Evolutionary conservation across 1,140 invertebrate species (phyloP).

Genomic region (Teleogryllus occipitalis): DNA sequence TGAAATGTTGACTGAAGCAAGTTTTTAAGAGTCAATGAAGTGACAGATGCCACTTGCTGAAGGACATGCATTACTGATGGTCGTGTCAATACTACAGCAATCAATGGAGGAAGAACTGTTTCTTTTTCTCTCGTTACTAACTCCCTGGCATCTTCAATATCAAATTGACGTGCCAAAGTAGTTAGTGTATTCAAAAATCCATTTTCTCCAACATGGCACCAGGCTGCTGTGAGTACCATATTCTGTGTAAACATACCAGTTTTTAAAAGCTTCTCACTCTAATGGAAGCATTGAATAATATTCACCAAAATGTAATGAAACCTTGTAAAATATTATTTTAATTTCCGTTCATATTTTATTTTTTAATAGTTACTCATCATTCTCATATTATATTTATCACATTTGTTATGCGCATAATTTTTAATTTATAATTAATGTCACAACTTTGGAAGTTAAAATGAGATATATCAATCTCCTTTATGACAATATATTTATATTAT

Average conservation of each 20-base stretch:
- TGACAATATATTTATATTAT: no score
- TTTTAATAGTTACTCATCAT: no score
- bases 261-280: neutral
- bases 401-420: no score
- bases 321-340: neutral
- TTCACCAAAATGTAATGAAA: neutral
- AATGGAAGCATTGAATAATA: neutral
- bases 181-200: neutral
- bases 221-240: neutral
- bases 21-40: neutral
- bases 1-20: neutral
- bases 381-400: no score
- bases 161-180: neutral
- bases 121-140: neutral
- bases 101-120: neutral
- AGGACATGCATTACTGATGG: neutral
- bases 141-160: neutral
- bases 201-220: constrained; percentile 8
- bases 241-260: neutral
- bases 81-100: neutral
- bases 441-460: no score
- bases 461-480: no score
- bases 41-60: neutral
- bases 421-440: no score
- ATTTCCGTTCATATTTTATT: neutral